phyloP scores from a whole-genome alignment of 2,113 vertebrate genomes.

The Rhadina sibilatrix region DNA sequence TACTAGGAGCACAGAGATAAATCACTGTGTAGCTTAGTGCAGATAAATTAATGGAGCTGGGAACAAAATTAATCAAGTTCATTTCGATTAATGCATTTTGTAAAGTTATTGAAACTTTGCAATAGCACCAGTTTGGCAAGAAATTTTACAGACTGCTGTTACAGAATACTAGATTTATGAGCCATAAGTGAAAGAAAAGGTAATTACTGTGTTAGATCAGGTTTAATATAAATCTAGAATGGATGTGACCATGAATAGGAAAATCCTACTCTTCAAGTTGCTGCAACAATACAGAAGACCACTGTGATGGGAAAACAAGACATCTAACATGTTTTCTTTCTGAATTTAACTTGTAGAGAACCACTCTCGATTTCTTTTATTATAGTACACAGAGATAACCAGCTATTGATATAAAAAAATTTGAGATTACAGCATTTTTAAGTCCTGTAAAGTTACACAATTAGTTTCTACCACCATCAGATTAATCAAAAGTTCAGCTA shows the following conservation, averaged over 20 bases:
- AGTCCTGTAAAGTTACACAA: background rate
- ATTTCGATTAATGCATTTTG: background rate
- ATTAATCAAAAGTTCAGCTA: background rate
- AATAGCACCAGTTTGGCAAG: background rate
- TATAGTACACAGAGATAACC: background rate
- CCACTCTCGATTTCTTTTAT: background rate
- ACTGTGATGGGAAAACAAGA: background rate
- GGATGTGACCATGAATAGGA: background rate
- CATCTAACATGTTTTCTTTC: background rate
- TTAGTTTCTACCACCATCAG: background rate
- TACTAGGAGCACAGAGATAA: background rate
- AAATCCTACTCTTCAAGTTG: background rate
- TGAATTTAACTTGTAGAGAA: background rate
- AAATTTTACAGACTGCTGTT: background rate
- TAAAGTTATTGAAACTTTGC: conserved; percentile 1
- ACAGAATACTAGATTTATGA: background rate
- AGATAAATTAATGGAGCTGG: background rate
- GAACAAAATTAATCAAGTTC: background rate
- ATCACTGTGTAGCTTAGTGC: background rate
- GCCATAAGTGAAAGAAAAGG: background rate
- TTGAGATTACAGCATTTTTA: background rate
- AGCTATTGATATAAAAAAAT: background rate
- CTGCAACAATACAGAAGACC: background rate
- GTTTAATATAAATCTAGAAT: background rate
- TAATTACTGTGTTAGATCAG: background rate